A percentile compares a stretch with the other conserved stretches of the same genome.
These are phyloP conservation scores for Indri indri DNA, from an alignment of 2,113 vertebrate species.

Conservation along the genomic window DNA sequence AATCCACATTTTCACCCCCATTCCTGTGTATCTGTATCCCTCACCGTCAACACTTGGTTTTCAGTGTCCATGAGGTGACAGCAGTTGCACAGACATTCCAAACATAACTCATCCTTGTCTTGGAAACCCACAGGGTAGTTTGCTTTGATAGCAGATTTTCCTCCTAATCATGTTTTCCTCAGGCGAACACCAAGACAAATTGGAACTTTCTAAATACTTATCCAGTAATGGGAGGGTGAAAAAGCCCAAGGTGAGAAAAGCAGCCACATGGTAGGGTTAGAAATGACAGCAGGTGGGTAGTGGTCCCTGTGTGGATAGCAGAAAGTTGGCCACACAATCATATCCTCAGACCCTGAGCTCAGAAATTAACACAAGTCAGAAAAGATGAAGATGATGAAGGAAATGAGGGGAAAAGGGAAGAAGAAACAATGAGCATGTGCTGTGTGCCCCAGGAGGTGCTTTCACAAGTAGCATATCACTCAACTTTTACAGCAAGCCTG, in stretches of 20 bases:
- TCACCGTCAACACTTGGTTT: background rate
- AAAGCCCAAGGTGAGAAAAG: background rate
- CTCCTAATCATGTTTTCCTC: background rate
- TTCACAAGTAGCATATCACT: background rate
- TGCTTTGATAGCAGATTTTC: background rate
- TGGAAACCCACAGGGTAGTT: background rate
- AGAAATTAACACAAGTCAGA: background rate
- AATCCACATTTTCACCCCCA: background rate
- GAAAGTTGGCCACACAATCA: background rate
- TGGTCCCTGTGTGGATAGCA: background rate
- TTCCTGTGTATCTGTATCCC: background rate
- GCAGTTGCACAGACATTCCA: background rate
- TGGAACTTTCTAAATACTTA: slow-evolving; percentile 12
- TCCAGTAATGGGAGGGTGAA: background rate
- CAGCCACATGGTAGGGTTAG: background rate
- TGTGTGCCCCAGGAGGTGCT: background rate
- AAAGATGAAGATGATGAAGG: background rate
- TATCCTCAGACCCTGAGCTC: background rate
- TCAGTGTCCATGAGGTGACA: background rate
- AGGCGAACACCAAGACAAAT: background rate
- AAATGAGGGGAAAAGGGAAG: background rate
- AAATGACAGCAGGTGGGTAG: background rate
- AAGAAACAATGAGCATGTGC: background rate
- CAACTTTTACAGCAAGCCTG: background rate
- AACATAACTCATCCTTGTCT: background rate